These are phyloP conservation scores for Cyrtonyx montezumae DNA, from an alignment of 2,113 vertebrate species.

Conservation along the genomic window DNA sequence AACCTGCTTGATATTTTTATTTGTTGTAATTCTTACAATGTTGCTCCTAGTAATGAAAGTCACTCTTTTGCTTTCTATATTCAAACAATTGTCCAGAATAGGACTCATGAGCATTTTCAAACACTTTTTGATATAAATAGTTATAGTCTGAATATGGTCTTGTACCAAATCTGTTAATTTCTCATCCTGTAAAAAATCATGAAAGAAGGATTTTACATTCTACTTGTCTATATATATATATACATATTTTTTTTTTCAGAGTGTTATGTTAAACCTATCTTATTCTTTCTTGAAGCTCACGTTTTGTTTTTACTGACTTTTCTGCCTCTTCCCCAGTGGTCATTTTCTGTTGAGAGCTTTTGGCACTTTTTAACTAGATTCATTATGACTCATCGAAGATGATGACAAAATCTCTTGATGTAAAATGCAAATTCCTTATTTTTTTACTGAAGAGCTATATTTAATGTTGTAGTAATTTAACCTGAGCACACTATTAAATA, in stretches of 20 bases:
- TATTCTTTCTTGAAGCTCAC: neutral
- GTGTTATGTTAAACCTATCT: neutral
- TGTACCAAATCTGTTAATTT: neutral
- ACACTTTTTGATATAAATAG: neutral
- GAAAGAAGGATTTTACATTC: neutral
- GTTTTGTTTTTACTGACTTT: neutral
- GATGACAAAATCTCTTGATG: neutral
- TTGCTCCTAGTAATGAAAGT: neutral
- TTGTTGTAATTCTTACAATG: neutral
- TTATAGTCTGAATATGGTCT: neutral
- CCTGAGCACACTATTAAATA: neutral
- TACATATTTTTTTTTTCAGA: neutral
- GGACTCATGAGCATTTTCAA: neutral
- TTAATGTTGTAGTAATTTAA: neutral
- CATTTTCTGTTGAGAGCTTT: neutral
- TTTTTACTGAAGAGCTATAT: no score
- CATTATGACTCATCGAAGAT: neutral
- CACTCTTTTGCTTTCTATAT: neutral
- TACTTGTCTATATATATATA: neutral
- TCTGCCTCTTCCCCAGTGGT: neutral
- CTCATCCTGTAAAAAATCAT: neutral
- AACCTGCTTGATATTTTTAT: neutral
- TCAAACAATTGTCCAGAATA: neutral
- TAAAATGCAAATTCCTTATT: neutral
- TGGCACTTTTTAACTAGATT: neutral